phyloP scores from a whole-genome alignment of 2,113 vertebrate species.

The Chrysemys picta region DNA sequence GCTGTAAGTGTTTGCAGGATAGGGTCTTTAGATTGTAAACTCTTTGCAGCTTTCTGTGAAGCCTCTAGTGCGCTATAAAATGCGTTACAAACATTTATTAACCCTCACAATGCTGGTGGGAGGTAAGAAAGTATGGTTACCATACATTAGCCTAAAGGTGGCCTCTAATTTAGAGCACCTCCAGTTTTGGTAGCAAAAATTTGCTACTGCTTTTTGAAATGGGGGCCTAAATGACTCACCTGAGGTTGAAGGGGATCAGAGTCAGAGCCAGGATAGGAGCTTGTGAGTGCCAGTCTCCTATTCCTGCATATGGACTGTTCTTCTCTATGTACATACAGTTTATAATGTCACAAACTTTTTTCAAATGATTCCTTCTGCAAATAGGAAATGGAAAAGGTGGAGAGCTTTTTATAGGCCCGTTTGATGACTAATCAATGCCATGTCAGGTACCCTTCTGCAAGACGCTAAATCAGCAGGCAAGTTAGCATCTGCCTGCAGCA shows the following conservation, averaged over 20 bases:
- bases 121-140: background rate
- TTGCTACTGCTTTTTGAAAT: background rate
- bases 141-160: background rate
- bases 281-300: background rate
- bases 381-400: background rate
- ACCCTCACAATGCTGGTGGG: background rate
- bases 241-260: background rate
- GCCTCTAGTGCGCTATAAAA: background rate
- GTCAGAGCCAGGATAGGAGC: rapidly evolving
- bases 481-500: background rate
- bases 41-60: background rate
- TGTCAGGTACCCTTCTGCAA: background rate
- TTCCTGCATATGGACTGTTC: background rate
- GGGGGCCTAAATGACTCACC: rapidly evolving
- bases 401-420: background rate
- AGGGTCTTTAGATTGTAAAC: background rate
- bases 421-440: background rate
- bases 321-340: background rate
- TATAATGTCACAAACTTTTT: background rate
- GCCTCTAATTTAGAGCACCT: background rate
- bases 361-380: background rate
- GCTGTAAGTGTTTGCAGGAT: background rate
- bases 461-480: background rate
- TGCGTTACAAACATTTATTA: background rate
- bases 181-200: background rate